Percentiles rank a stretch among this genome's conserved stretches.
phyloP scores from a whole-genome alignment of 2,797 vertebrate species.

The Linurgus olivaceus region DNA sequence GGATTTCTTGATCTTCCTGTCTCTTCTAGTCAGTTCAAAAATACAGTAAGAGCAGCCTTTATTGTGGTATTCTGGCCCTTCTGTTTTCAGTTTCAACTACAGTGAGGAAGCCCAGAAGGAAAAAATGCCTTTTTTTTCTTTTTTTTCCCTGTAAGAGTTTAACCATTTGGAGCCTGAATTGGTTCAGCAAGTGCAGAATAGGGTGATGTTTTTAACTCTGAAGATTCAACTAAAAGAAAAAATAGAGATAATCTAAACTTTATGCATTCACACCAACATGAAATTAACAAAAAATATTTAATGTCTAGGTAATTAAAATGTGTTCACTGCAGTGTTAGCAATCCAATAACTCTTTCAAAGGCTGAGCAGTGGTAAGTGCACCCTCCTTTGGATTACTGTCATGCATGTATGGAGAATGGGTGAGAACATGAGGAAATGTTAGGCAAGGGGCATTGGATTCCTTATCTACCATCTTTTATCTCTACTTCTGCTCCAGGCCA shows the following conservation, averaged over 20 bases:
- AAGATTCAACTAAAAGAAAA: not conserved
- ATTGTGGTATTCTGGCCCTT: conserved; percentile 35
- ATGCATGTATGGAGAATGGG: not conserved
- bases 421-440: not conserved
- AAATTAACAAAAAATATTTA: not conserved
- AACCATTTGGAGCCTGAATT: not conserved
- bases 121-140: not conserved
- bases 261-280: not conserved
- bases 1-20: conserved; percentile 22
- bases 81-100: conserved; percentile 28
- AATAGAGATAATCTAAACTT: not conserved
- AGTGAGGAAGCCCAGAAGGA: not conserved
- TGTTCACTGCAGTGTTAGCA: not conserved
- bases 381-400: not conserved
- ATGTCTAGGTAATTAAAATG: not conserved
- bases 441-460: not conserved
- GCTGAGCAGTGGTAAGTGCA: not conserved
- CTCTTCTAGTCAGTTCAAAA: conserved; percentile 34
- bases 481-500: not conserved
- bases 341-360: not conserved
- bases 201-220: not conserved
- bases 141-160: not conserved
- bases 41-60: not conserved
- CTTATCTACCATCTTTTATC: not conserved
- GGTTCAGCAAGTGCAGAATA: not conserved